A percentile compares a stretch with the other conserved stretches of the same genome.
Conservation (phyloP, 2,113 vertebrate genomes). For the Upupa epops region DNA sequence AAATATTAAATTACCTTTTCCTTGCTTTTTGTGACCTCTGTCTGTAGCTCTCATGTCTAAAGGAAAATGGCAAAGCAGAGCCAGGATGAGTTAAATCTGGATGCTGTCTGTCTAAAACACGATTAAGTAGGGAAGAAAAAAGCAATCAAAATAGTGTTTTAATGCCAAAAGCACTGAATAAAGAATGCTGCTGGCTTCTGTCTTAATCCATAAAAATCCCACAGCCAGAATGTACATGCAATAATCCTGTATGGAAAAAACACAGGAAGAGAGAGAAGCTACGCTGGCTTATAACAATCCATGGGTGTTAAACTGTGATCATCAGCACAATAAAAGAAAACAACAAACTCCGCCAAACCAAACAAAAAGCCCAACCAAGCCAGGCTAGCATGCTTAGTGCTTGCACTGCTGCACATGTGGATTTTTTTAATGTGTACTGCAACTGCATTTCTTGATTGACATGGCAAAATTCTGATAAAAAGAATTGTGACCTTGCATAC, state of each 20-base stretch:
- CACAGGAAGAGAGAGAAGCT: not conserved
- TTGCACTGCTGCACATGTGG: not conserved
- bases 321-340: not conserved
- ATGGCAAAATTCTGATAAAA: not conserved
- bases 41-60: not conserved
- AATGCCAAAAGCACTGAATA: constrained; percentile 13
- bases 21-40: constrained; percentile 18
- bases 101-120: constrained; percentile 11
- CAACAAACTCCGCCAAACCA: not conserved
- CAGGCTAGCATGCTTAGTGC: not conserved
- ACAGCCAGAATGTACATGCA: not conserved
- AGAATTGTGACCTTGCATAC: not conserved
- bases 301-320: not conserved
- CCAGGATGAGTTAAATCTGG: constrained; percentile 20
- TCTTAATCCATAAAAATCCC: constrained; percentile 55
- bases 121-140: constrained; percentile 36
- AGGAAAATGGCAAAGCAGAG: not conserved
- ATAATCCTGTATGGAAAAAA: constrained; percentile 37
- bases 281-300: not conserved
- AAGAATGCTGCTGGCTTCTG: constrained; percentile 23
- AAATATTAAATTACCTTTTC: constrained; percentile 40
- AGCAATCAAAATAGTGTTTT: constrained; percentile 12
- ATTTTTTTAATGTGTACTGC: not conserved
- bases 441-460: not conserved
- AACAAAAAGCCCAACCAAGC: not conserved